A percentile compares a stretch with the other conserved stretches of the same genome.
Evolutionary conservation across 2,888 invertebrate species (phyloP).

Genomic region (Exephanes ischioxanthus): DNA sequence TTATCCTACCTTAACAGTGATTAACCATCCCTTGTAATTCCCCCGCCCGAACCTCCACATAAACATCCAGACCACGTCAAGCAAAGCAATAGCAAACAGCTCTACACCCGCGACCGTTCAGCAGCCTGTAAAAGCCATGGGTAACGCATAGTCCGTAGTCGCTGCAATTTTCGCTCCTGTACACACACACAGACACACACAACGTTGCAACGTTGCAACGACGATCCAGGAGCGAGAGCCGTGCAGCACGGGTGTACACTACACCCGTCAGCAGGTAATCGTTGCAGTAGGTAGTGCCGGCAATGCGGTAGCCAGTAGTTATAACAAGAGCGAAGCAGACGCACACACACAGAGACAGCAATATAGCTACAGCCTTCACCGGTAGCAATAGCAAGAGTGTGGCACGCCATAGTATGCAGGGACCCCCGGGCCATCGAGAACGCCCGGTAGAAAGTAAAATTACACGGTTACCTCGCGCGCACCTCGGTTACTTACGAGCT

Average conservation of each 20-base stretch:
- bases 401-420: conserved; percentile 41
- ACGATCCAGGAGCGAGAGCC: conserved; percentile 31
- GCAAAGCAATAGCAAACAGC: conserved; percentile 17
- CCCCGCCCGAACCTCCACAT: neutral
- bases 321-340: conserved; percentile 56
- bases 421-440: conserved; percentile 71
- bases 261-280: conserved; percentile 59
- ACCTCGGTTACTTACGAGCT: conserved; percentile 59
- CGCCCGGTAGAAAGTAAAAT: conserved; percentile 75
- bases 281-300: conserved; percentile 63
- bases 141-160: conserved; percentile 36
- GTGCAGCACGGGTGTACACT: conserved; percentile 29
- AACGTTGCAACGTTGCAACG: conserved; percentile 35
- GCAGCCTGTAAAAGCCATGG: conserved; percentile 20
- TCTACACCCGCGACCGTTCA: conserved; percentile 2
- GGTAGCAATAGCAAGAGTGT: conserved; percentile 64
- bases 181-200: conserved; percentile 4
- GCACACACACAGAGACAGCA: neutral
- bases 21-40: neutral
- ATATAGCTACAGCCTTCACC: conserved; percentile 39
- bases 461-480: conserved; percentile 74
- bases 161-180: conserved; percentile 50
- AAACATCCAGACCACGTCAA: neutral
- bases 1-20: neutral
- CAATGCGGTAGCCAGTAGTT: conserved; percentile 65